Base-by-base conservation (phyloP, 2,113 vertebrate genomes). In the Brienomyrus brachyistius region DNA sequence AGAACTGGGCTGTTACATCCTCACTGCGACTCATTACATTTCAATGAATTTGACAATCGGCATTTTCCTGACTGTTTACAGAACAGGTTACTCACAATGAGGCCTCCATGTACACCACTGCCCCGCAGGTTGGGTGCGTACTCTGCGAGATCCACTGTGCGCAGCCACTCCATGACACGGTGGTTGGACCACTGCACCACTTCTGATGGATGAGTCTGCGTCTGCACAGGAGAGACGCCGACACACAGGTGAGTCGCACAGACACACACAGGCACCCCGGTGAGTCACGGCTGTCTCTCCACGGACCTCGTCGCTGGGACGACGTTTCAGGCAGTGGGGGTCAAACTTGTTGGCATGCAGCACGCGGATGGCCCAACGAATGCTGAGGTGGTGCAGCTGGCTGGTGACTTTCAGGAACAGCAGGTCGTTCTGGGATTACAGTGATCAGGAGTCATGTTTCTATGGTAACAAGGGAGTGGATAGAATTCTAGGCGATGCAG, bases 181-280 rank as follows among this genome's bases (percentile, higher is more conserved):
- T 99, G 98, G 91, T 99, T 99, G 59, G 98, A 99, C 98, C 98
- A 99, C 92, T 99, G 98, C 8, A 99, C 96, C 62, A 99, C 98
- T 86, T 99, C 98, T 0, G 95, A 97, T 51, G 97, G 95, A 0
- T 96, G 95, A 40, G 96, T 70, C n/a, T 94, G 96, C 86, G 91
- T 97, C 97, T 99, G 94, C 11, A 45, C 52, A 45, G 15, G 19
- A 23, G 1, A 27, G 86, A 62, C 3, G 9, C 17, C 59, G 17
- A 31, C 23, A 23, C 56, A 83, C 51, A 40, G 45, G 48, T 52
- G 51, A 19, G 59, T 19, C 13, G 3, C 27, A 13, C 56, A 47
- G 4, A 15, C 87, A 45, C 54, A 7, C 35, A 45, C 40, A 47
- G 40, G 43, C 40, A 43, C 21, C 19, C 6, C 43, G 47, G 43